Evolutionary conservation across 2,113 vertebrate species (phyloP).

Genomic region (Pagrus major): DNA sequence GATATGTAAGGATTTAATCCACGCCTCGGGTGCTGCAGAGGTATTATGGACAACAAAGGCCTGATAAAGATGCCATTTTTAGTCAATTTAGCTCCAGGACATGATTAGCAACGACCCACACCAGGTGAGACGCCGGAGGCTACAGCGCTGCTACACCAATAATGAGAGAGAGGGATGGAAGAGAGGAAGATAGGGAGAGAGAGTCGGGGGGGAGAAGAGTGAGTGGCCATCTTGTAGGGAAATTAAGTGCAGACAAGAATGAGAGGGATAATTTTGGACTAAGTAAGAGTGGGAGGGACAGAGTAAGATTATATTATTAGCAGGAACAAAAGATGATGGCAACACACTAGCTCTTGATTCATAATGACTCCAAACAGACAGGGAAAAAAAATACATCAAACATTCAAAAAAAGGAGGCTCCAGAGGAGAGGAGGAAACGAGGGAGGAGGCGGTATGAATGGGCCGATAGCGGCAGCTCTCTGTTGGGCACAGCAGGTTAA

Average conservation of each 20-base stretch:
- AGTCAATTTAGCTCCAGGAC: constrained; percentile 73
- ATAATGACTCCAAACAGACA: constrained; percentile 25
- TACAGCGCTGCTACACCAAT: constrained; percentile 13
- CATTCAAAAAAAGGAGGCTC: constrained; percentile 19
- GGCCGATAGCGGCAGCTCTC: constrained; percentile 55
- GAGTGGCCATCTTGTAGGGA: constrained; percentile 20
- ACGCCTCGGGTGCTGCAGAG: constrained; percentile 58
- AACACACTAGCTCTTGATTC: not conserved
- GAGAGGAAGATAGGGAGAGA: not conserved
- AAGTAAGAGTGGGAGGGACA: not conserved
- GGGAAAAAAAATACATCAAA: not conserved
- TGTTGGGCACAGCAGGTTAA: constrained; percentile 77
- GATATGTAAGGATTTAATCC: constrained; percentile 70
- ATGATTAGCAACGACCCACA: constrained; percentile 71
- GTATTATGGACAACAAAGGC: constrained; percentile 74
- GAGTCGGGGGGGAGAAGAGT: not conserved
- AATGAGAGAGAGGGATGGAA: constrained; percentile 47
- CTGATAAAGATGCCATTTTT: constrained; percentile 75
- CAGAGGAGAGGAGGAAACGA: not conserved
- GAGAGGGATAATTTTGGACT: constrained; percentile 31
- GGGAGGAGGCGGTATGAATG: constrained; percentile 34
- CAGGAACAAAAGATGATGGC: constrained; percentile 5
- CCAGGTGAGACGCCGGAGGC: constrained; percentile 73
- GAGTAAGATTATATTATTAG: constrained; percentile 18
- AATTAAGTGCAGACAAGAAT: constrained; percentile 22